These are phyloP conservation scores for Smittia sp. DNA, from an alignment of 2,888 invertebrate species.

Conservation along the genomic window DNA sequence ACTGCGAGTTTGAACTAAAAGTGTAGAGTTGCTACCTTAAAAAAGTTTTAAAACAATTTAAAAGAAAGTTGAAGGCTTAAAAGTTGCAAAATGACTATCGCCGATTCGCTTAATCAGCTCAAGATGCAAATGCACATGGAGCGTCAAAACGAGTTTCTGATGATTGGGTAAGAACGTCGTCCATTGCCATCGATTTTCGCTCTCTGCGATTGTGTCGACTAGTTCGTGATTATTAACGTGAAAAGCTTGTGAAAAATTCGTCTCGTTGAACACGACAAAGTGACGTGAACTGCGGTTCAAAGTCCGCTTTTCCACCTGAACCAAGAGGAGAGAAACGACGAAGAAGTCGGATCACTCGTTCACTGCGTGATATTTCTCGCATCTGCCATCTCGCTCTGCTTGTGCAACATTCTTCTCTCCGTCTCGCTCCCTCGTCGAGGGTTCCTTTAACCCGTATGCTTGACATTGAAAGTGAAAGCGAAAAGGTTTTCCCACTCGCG, in stretches of 20 bases:
- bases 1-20: neutral
- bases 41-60: neutral
- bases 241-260: neutral
- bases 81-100: constrained; percentile 28
- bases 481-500: neutral
- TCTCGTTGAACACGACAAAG: neutral
- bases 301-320: neutral
- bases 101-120: constrained; percentile 27
- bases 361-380: constrained; percentile 30
- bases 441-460: constrained; percentile 5
- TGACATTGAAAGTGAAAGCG: constrained; percentile 36
- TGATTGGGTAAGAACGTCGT: constrained; percentile 21
- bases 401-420: neutral
- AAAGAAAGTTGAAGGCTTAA: neutral
- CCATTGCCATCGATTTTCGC: no score
- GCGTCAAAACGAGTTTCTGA: constrained; percentile 32
- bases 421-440: neutral
- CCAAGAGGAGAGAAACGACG: neutral
- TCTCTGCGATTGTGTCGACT: no score
- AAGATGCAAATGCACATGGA: constrained; percentile 29
- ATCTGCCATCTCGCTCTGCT: constrained; percentile 9
- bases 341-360: constrained; percentile 8
- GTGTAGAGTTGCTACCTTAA: neutral
- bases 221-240: neutral
- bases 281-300: neutral